A percentile compares a stretch with the other conserved stretches of the same genome.
phyloP scores from a whole-genome alignment of 1,140 invertebrate species.

The Drosophila pruinosa region DNA sequence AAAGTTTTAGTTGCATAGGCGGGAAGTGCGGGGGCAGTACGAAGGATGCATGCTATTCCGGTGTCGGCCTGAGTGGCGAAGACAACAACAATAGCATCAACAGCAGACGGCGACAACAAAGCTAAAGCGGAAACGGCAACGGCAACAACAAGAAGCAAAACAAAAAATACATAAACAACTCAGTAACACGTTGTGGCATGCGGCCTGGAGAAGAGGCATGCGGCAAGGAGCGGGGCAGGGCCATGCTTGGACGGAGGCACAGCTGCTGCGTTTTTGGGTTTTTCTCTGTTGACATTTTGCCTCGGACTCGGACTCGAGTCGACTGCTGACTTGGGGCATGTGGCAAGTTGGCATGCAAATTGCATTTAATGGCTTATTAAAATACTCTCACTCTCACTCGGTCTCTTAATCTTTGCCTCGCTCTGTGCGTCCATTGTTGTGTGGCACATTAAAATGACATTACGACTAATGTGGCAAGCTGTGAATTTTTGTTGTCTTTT shows the following conservation, averaged over 20 bases:
- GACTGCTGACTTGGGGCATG: not conserved
- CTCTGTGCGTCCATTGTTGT: constrained; percentile 33
- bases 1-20: constrained; percentile 24
- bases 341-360: constrained; percentile 20
- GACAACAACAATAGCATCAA: no score
- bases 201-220: not conserved
- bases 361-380: constrained; percentile 74
- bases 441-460: constrained; percentile 65
- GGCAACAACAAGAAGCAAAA: constrained; percentile 12
- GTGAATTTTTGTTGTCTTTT: constrained; percentile 3
- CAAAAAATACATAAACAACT: constrained; percentile 71
- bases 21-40: not conserved
- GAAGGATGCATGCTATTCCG: constrained; percentile 14
- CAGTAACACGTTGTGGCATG: constrained; percentile 63
- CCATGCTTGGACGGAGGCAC: constrained; percentile 22
- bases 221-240: not conserved
- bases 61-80: constrained; percentile 6
- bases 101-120: constrained; percentile 28
- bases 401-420: not conserved
- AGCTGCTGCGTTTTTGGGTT: constrained; percentile 52
- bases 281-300: constrained; percentile 34
- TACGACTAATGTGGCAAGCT: constrained; percentile 35
- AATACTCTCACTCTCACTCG: constrained; percentile 27
- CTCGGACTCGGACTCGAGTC: not conserved
- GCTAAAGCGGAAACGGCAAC: constrained; percentile 9